These are phyloP conservation scores for Allolobophora icterica DNA, from an alignment of 2,888 invertebrate genomes.

Conservation along the genomic window DNA sequence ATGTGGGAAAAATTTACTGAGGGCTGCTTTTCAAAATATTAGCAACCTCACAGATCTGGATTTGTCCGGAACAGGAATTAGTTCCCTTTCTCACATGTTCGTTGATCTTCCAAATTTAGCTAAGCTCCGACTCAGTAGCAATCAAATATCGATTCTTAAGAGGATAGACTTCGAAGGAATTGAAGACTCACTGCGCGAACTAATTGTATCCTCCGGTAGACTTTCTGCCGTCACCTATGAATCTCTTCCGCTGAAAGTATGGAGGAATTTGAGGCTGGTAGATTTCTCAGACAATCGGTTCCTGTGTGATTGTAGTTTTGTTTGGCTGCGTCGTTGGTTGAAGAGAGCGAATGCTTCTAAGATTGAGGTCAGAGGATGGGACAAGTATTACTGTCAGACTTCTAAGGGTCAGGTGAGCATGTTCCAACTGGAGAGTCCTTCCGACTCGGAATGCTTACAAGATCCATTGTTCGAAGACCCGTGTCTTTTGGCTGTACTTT, in stretches of 20 bases:
- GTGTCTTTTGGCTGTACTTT: neutral
- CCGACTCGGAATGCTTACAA: neutral
- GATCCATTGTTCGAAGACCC: neutral
- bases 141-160: neutral
- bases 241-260: neutral
- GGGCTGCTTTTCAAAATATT: neutral
- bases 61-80: neutral
- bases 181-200: neutral
- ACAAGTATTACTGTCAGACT: neutral
- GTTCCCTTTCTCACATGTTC: neutral
- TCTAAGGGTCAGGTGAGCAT: neutral
- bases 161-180: neutral
- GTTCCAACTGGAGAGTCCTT: neutral
- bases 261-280: too few species aligned
- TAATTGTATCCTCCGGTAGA: neutral
- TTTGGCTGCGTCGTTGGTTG: constrained; percentile 48
- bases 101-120: neutral
- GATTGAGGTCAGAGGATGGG: neutral
- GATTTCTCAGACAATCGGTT: constrained; percentile 71
- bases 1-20: neutral
- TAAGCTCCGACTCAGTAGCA: neutral
- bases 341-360: neutral
- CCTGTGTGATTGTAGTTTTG: constrained; percentile 70
- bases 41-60: neutral
- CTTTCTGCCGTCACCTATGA: neutral